Evolutionary conservation across 2,888 invertebrate genomes (phyloP).

Genomic region (Acanthosepion pharaonis): DNA sequence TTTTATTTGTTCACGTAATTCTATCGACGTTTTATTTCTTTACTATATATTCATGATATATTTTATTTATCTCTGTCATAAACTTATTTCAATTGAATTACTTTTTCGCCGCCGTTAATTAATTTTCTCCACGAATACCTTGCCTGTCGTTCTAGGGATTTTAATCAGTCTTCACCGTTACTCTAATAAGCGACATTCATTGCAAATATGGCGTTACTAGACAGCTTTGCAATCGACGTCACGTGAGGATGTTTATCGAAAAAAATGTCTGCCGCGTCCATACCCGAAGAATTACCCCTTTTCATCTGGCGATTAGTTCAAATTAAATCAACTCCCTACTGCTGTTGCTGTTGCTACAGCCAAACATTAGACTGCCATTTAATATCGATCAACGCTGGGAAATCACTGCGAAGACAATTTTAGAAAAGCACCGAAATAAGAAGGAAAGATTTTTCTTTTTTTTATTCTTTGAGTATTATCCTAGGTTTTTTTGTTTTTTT

Average conservation of each 20-base stretch:
- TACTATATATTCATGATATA: not conserved
- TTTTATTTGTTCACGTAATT: too few species aligned
- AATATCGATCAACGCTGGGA: not conserved
- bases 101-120: not conserved
- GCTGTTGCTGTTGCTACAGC: not conserved
- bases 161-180: not conserved
- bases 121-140: not conserved
- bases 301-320: not conserved
- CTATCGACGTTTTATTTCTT: not conserved
- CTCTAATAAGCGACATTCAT: not conserved
- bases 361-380: not conserved
- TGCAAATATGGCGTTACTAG: not conserved
- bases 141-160: not conserved
- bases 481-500: not conserved
- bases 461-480: not conserved
- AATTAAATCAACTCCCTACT: not conserved
- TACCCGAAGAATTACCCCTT: not conserved
- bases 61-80: not conserved
- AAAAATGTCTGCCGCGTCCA: not conserved
- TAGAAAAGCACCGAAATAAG: not conserved
- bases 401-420: not conserved
- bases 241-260: constrained; percentile 33
- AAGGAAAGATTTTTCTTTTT: not conserved
- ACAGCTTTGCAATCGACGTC: not conserved
- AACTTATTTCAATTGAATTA: not conserved